phyloP scores from a whole-genome alignment of 2,888 invertebrate genomes.

The Uropetala carovei region DNA sequence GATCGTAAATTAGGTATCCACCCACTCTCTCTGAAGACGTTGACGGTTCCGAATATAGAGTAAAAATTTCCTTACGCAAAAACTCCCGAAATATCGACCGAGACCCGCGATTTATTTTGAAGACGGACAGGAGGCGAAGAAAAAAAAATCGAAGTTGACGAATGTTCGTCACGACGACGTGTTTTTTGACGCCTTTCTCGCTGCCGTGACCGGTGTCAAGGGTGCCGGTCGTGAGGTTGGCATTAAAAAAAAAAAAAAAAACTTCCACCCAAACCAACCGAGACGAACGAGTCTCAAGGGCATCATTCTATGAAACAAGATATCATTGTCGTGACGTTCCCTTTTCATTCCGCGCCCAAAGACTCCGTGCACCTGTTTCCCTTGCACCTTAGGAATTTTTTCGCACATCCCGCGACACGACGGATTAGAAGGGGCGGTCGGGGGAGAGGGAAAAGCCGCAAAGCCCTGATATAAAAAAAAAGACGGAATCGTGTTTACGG shows the following conservation, averaged over 20 bases:
- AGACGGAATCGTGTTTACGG: neutral
- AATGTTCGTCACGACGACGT: neutral
- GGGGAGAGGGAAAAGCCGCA: neutral
- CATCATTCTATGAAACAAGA: neutral
- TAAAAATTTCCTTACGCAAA: neutral
- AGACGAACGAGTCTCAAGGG: neutral
- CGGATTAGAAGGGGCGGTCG: neutral
- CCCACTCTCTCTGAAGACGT: neutral
- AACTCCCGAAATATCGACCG: neutral
- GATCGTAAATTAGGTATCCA: neutral
- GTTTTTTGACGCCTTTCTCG: neutral
- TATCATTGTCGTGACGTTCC: constrained; percentile 9
- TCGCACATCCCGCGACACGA: neutral
- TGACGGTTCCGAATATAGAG: neutral
- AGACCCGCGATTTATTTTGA: constrained; percentile 10
- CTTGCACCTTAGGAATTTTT: neutral
- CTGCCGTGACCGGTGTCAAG: constrained; percentile 13
- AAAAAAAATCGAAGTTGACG: neutral
- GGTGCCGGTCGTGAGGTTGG: neutral
- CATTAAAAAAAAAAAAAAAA: neutral
- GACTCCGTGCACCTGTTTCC: constrained; percentile 5
- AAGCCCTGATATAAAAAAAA: neutral
- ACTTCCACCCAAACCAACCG: neutral
- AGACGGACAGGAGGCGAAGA: neutral
- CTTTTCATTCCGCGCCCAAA: neutral